Evolutionary conservation across 2,888 invertebrate species (phyloP).

Genomic region (Uropetala carovei): DNA sequence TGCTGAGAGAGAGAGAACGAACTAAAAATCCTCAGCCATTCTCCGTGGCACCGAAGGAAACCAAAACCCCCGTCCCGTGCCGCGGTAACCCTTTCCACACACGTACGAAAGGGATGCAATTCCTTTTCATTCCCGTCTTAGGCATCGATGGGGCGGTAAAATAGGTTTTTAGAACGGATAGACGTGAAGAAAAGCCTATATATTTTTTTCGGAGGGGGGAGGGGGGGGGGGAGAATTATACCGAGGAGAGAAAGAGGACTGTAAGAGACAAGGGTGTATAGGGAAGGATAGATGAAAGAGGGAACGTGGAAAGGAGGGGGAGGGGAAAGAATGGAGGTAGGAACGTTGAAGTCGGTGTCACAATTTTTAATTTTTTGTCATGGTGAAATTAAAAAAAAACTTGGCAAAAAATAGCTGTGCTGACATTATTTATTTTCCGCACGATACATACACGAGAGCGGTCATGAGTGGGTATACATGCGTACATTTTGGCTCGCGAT

Average conservation of each 20-base stretch:
- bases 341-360: too few relatives aligned
- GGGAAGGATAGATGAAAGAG: background rate
- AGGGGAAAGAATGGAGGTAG: too few relatives aligned
- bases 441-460: too few relatives aligned
- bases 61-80: background rate
- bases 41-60: background rate
- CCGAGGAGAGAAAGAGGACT: background rate
- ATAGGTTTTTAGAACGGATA: background rate
- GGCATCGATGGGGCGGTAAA: background rate
- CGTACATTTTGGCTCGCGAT: too few relatives aligned
- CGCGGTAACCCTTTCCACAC: background rate
- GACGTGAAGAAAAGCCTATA: background rate
- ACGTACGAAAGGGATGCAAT: conserved; percentile 5
- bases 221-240: background rate
- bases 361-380: too few relatives aligned
- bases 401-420: too few relatives aligned
- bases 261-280: background rate
- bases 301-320: too few relatives aligned
- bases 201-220: background rate
- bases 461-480: too few relatives aligned
- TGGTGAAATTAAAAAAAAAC: too few relatives aligned
- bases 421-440: too few relatives aligned
- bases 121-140: background rate
- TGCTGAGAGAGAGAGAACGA: background rate
- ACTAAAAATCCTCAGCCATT: too few relatives aligned